Conservation (phyloP, 1,140 invertebrate species). For the Drosophila bifasciata region DNA sequence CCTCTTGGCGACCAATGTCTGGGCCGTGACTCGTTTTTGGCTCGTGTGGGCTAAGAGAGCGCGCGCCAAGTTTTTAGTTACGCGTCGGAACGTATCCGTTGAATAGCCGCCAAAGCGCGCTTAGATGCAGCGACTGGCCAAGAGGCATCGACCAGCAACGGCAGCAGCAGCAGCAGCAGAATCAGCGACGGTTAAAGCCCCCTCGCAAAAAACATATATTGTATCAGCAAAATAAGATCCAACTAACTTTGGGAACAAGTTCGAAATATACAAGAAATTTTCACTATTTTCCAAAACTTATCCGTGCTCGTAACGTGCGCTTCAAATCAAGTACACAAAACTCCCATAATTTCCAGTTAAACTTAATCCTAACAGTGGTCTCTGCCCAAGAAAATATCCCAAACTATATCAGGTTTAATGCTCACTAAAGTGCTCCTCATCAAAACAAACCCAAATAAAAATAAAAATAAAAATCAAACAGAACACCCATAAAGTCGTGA, state of each 20-base stretch:
- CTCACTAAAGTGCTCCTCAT: conserved; percentile 32
- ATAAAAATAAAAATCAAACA: conserved; percentile 27
- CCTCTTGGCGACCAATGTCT: conserved; percentile 12
- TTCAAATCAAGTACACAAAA: not conserved
- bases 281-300: too few species aligned
- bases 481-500: conserved; percentile 47
- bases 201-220: conserved; percentile 19
- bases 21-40: conserved; percentile 68
- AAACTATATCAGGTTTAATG: conserved; percentile 9
- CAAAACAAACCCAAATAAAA: conserved; percentile 40
- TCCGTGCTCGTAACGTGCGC: not conserved
- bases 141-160: conserved; percentile 17
- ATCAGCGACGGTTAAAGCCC: conserved; percentile 49
- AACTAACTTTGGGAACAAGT: conserved; percentile 9
- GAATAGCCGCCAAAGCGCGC: conserved; percentile 72
- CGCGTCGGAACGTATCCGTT: conserved; percentile 79
- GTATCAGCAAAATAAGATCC: conserved; percentile 16
- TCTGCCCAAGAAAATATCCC: not conserved
- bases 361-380: conserved; percentile 15
- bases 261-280: not conserved
- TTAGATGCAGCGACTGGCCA: conserved; percentile 65
- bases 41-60: conserved; percentile 68
- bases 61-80: conserved; percentile 81
- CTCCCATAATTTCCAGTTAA: not conserved
- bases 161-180: too few species aligned